Evolutionary conservation across 2,113 vertebrate genomes (phyloP).

Genomic region (Arenaria interpres): DNA sequence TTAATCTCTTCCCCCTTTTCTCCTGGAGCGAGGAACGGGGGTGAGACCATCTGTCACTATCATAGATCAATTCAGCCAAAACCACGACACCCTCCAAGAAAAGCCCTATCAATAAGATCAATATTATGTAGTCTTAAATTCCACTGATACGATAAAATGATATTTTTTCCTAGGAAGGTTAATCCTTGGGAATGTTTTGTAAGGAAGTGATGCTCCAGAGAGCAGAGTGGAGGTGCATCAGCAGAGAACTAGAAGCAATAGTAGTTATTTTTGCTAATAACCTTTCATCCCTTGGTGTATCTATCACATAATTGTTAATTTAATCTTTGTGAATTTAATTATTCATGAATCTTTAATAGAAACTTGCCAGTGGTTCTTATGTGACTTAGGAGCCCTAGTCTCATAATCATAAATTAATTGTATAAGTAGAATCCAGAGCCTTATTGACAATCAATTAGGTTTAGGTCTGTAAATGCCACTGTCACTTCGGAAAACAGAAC

Average conservation of each 20-base stretch:
- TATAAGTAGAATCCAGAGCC: neutral
- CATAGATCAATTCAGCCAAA: too few relatives aligned
- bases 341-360: neutral
- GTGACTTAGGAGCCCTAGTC: neutral
- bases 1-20: too few relatives aligned
- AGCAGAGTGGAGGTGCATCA: neutral
- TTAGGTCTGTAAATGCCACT: neutral
- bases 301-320: neutral
- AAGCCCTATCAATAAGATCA: neutral
- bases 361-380: neutral
- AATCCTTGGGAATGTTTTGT: neutral
- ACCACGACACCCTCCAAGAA: neutral
- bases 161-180: neutral
- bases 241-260: neutral
- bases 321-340: neutral
- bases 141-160: neutral
- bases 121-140: neutral
- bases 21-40: too few relatives aligned
- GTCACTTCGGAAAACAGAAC: neutral
- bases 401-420: neutral
- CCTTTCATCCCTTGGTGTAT: neutral
- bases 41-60: too few relatives aligned
- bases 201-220: neutral
- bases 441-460: neutral
- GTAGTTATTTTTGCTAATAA: neutral